Evolutionary conservation across 2,797 vertebrate genomes (phyloP), one percentile per base, ranked within the genome.

Genomic region (Parambassis ranga): DNA sequence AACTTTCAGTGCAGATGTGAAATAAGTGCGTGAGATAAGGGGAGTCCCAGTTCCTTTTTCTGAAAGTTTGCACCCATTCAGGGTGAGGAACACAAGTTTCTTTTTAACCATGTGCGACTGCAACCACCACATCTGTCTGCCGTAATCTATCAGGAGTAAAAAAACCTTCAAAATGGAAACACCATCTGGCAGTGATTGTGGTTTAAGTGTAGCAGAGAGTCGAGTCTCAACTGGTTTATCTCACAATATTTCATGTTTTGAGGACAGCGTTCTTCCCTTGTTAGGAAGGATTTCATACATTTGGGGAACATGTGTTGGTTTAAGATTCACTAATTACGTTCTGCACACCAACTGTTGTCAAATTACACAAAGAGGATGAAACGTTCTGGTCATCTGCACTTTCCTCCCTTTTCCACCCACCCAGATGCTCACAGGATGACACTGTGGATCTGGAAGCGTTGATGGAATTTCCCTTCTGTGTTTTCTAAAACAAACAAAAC

Each of bases 1-100:
- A 9, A 81, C 63, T 90, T 80, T 79, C 31, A 75, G 63, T 87
- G 83, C 87, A 90, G 83, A 86, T 88, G 86, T 76, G 75, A 80
- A 76, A 67, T 4, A 46, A 52, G 39, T 22, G n/a, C 30, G 26
- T 28, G 32, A 7, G 41, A 10, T 16, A 43, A 10, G 42, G 6
- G 14, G 46, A 36, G 51, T 36, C 14, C 22, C 9, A 10, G 19
- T 57, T 70, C 63, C 11, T 59, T 64, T 65, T 65, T 64, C 53
- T 65, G 20, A 53, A 74, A 55, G 60, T 68, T 71, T 42, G 43
- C 7, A 68, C 55, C 65, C 50, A 33, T 37, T 65, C 51, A 15
- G 13, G 20, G 30, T 31, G 47, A 64, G 16, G 16, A 20, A 59
- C 51, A 60, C 44, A 39, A 37, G 52, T 37, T 61, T 51, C 33